Evolutionary conservation across 2,113 vertebrate genomes (phyloP), one percentile per base, ranked within the genome.

Genomic region (Bufo bufo): DNA sequence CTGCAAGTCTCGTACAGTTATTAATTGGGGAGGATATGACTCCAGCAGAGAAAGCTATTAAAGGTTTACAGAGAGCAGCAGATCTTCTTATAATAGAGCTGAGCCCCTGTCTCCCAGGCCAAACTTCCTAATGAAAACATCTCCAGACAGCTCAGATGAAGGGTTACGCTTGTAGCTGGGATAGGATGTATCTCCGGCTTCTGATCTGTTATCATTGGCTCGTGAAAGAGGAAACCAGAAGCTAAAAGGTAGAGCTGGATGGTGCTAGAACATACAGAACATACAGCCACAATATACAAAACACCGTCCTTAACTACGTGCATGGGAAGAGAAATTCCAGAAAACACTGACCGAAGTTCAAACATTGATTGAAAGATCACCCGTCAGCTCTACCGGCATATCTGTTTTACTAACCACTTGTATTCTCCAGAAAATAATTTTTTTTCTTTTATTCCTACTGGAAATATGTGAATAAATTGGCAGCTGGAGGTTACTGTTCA

Each of bases 61-160:
- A 94, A 97, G 96, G 96, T 94, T 94, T 94, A 91, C 45, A 3
- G 94, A 96, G 94, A 94, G 94, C 93, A 92, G 91, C 90, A 92
- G 95, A 93, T 90, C 90, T 93, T 96, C 96, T 97, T 95, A 94
- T 94, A 96, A 95, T 93, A 93, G 96, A 96, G 94, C 94, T 92
- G 93, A 93, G 96, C 96, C 96, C 96, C 97, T 96, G 95, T 95
- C 95, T 94, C 92, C 91, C 91, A 93, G 93, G 92, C 95, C 94
- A 94, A 95, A 95, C 96, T 99, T 99, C 97, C 97, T 98, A 96
- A 97, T 96, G 96, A 97, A 97, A 97, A 98, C 95, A 97, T 91
- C 90, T 91, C 89, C 89, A 43, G 93, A 93, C 93, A 88, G 93
- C 94, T 91, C 90, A 94, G 94, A 91, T 90, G 92, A 92, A 94